Conservation (phyloP, 2,113 vertebrate species). For the Irena cyanogastra region DNA sequence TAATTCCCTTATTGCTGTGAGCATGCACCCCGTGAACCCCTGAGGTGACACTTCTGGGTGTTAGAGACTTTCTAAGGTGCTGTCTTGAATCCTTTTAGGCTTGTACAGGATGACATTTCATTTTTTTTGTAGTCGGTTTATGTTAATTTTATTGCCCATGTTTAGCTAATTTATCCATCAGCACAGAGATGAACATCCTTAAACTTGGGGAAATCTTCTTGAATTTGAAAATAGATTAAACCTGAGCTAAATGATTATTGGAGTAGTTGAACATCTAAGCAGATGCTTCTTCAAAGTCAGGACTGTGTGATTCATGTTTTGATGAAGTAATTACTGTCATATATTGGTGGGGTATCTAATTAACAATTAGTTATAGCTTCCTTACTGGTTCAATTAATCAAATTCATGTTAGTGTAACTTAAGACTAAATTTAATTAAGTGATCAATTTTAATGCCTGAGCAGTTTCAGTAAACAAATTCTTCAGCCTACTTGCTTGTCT, state of each 20-base stretch:
- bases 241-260: background rate
- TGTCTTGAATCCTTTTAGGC: background rate
- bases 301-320: slow-evolving; percentile 32
- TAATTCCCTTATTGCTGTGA: background rate
- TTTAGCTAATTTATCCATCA: background rate
- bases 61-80: background rate
- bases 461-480: slow-evolving; percentile 45
- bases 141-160: background rate
- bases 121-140: background rate
- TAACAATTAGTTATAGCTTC: slow-evolving; percentile 48
- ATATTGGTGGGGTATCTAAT: slow-evolving; percentile 27
- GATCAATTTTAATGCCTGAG: slow-evolving; percentile 45
- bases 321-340: slow-evolving; percentile 44
- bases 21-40: background rate
- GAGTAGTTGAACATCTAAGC: slow-evolving; percentile 3
- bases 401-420: slow-evolving; percentile 42
- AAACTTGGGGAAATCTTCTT: background rate
- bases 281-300: slow-evolving; percentile 35
- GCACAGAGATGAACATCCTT: background rate
- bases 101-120: background rate
- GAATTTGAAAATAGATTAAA: background rate
- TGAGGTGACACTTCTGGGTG: background rate
- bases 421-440: slow-evolving; percentile 46
- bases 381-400: slow-evolving; percentile 49
- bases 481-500: background rate